Evolutionary conservation across 2,888 invertebrate genomes (phyloP), one percentile per base, ranked within the genome.

Genomic region (Stomorhina lunata): DNA sequence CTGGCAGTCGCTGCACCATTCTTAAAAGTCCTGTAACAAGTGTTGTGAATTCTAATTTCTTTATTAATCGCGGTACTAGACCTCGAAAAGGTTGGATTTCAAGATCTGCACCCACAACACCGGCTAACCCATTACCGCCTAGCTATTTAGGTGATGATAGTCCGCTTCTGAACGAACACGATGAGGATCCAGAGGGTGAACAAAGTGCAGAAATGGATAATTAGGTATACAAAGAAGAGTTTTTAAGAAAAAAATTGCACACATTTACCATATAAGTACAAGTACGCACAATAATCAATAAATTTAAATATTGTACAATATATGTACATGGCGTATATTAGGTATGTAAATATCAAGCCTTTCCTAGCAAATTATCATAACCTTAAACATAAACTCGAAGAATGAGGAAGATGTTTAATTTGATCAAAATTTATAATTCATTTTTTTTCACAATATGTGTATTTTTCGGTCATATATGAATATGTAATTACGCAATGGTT

Each of bases 101-200:
- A 0, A 92, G 95, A 25, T 96, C 96, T 0, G 96, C 96, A 0
- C 96, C 96, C 0, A 95, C 95, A 2, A 96, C 96, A 0, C 96
- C 96, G 0, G 92, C 95, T 34, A 94, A 93, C 32, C 88, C 88
- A 6, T 92, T 94, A 69, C 94, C 94, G 15, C 95, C 95, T 9
- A 93, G 92, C 85, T 90, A 93, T 2, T 92, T 94, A 84, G 94
- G 94, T 20, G 95, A 95, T 85, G 93, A 93, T 66, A 94, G 94
- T 88, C 94, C 94, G 0, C 88, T 95, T 87, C 94, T 95, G 68
- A 92, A 92, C 76, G 93, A 93, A 85, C 92, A 92, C 81, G 93
- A 93, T 76, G 92, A 92, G 83, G 93, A 93, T 80, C 89, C 89
- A 57, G 90, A 90, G 50, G 88, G 78, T 4, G 89, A 88, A 37